Conservation (phyloP, 2,888 invertebrate species). For the Geophilus truncorum region DNA sequence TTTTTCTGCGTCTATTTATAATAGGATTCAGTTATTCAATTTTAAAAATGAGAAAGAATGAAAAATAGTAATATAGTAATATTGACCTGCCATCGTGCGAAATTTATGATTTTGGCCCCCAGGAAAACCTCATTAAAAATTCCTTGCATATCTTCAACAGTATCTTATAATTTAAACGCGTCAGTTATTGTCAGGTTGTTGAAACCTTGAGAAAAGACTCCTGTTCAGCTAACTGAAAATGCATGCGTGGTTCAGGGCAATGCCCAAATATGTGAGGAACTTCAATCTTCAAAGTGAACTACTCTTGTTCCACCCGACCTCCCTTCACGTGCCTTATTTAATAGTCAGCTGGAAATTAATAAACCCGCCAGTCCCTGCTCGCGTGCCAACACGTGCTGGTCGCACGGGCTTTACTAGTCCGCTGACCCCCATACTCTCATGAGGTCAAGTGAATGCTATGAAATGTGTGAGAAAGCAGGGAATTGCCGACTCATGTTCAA, state of each 20-base stretch:
- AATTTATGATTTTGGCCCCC: background rate
- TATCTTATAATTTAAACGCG: background rate
- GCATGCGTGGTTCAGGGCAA: background rate
- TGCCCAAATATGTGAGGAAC: slow-evolving; percentile 22
- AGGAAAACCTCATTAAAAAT: background rate
- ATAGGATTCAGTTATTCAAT: too few relatives aligned
- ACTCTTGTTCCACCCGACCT: background rate
- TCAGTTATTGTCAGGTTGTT: background rate
- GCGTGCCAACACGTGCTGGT: slow-evolving; percentile 27
- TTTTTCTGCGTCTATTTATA: too few relatives aligned
- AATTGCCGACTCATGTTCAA: slow-evolving; percentile 3
- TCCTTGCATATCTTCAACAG: background rate
- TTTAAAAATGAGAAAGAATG: too few relatives aligned
- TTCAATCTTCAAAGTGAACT: slow-evolving; percentile 23
- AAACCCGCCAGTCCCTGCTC: background rate
- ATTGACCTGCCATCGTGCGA: too few relatives aligned
- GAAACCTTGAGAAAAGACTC: background rate
- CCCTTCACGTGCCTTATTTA: slow-evolving; percentile 13
- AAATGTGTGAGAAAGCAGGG: slow-evolving; percentile 19
- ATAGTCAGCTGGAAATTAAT: slow-evolving; percentile 24
- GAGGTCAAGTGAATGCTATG: slow-evolving; percentile 20
- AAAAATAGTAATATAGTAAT: too few relatives aligned
- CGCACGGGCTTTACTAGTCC: slow-evolving; percentile 25
- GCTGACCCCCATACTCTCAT: background rate
- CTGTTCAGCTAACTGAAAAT: slow-evolving; percentile 4